Percentiles rank a stretch among this genome's conserved stretches.
These are phyloP conservation scores for Sebastolobus alascanus DNA, from an alignment of 2,797 vertebrate species.

Conservation along the genomic window DNA sequence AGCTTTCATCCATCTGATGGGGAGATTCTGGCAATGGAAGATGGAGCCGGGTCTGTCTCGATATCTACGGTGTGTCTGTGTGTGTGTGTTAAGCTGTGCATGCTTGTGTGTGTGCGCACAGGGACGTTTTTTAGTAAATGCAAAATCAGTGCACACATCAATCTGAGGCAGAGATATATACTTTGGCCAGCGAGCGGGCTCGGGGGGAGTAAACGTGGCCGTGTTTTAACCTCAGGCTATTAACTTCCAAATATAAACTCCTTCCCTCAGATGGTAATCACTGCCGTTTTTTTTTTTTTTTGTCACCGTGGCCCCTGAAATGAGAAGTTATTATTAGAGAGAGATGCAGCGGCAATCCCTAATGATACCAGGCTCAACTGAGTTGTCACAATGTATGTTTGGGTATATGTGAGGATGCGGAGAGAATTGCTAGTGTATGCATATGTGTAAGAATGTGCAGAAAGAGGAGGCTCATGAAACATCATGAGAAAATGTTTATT, in stretches of 20 bases:
- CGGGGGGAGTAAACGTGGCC: conserved; percentile 38
- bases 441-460: not conserved
- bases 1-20: conserved; percentile 82
- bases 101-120: conserved; percentile 32
- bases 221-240: conserved; percentile 74
- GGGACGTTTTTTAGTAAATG: conserved; percentile 57
- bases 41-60: conserved; percentile 47
- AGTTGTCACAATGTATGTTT: conserved; percentile 22
- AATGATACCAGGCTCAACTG: conserved; percentile 42
- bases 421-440: conserved; percentile 5
- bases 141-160: conserved; percentile 74
- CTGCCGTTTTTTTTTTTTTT: conserved; percentile 35
- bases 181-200: conserved; percentile 38
- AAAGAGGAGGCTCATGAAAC: not conserved
- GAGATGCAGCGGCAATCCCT: conserved; percentile 35
- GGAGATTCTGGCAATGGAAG: conserved; percentile 74
- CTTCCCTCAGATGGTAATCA: conserved; percentile 68
- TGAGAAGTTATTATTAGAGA: conserved; percentile 52
- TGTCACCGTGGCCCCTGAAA: conserved; percentile 39
- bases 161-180: conserved; percentile 61
- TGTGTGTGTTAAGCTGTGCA: conserved; percentile 25
- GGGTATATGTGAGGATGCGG: not conserved
- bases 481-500: conserved; percentile 8
- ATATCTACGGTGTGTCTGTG: conserved; percentile 42
- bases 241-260: conserved; percentile 73